Percentiles rank a stretch among this genome's conserved stretches.
Evolutionary conservation across 2,888 invertebrate species (phyloP).

Genomic region (Malacosoma neustria): DNA sequence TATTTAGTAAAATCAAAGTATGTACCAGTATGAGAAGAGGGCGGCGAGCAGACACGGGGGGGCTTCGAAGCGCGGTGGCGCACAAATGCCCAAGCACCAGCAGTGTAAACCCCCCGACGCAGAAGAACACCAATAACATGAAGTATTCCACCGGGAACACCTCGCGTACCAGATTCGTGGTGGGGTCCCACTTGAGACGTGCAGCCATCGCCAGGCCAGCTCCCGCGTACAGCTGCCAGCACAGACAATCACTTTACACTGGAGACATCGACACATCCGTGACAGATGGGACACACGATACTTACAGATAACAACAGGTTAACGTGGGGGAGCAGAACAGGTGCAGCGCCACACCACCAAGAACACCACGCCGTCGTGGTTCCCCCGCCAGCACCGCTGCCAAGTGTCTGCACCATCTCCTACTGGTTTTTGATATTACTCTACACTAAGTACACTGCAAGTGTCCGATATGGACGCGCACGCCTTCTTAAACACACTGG

Average conservation of each 20-base stretch:
- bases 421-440: too few relatives aligned
- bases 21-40: conserved; percentile 20
- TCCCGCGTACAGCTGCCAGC: conserved; percentile 34
- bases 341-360: conserved; percentile 27
- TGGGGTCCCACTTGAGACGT: conserved; percentile 59
- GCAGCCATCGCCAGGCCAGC: conserved; percentile 43
- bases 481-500: too few relatives aligned
- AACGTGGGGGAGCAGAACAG: conserved; percentile 39
- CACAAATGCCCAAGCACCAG: conserved; percentile 33
- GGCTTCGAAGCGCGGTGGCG: conserved; percentile 16
- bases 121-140: conserved; percentile 19
- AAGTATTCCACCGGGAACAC: conserved; percentile 35
- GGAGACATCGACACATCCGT: not conserved
- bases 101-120: conserved; percentile 22
- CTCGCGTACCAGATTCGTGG: conserved; percentile 42
- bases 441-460: too few relatives aligned
- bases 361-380: conserved; percentile 18
- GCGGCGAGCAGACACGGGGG: conserved; percentile 10
- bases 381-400: too few relatives aligned
- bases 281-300: conserved; percentile 1
- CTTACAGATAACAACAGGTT: conserved; percentile 48
- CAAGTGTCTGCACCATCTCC: too few relatives aligned
- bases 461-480: too few relatives aligned
- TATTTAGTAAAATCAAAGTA: too few relatives aligned
- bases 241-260: not conserved